These are phyloP conservation scores for Ormyrus labotus DNA, from an alignment of 2,888 invertebrate genomes.

Conservation along the genomic window DNA sequence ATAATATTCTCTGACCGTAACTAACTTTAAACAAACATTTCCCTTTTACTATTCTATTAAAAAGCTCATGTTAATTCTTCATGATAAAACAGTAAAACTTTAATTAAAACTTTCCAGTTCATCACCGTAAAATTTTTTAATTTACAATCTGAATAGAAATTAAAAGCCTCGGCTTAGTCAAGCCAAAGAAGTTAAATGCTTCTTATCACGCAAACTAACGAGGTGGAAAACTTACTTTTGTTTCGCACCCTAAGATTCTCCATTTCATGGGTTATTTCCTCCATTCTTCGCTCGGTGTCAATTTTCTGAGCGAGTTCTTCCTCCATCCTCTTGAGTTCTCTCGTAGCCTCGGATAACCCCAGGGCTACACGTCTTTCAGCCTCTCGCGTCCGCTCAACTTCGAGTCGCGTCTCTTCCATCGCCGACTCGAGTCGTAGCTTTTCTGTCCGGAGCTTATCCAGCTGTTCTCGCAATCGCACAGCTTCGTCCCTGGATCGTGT, in stretches of 20 bases:
- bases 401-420: conserved; percentile 78
- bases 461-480: conserved; percentile 80
- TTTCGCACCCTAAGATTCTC: conserved; percentile 85
- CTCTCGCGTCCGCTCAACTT: conserved; percentile 77
- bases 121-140: background rate
- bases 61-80: too few species aligned
- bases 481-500: conserved; percentile 82
- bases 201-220: background rate
- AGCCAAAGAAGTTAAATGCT: background rate
- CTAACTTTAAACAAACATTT: too few species aligned
- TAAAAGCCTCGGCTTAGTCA: background rate
- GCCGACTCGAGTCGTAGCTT: conserved; percentile 78
- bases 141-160: background rate
- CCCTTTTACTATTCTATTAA: too few species aligned
- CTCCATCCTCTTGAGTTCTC: conserved; percentile 73
- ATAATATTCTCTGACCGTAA: too few species aligned
- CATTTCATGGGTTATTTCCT: conserved; percentile 86
- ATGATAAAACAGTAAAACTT: too few species aligned
- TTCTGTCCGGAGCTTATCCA: conserved; percentile 81
- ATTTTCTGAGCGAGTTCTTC: conserved; percentile 80
- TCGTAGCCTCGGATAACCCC: conserved; percentile 74
- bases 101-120: too few species aligned
- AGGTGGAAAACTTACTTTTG: conserved; percentile 78
- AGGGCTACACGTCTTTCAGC: conserved; percentile 78
- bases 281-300: conserved; percentile 85